phyloP scores from a whole-genome alignment of 2,888 invertebrate species.

The Xanthostigma xanthostigma region DNA sequence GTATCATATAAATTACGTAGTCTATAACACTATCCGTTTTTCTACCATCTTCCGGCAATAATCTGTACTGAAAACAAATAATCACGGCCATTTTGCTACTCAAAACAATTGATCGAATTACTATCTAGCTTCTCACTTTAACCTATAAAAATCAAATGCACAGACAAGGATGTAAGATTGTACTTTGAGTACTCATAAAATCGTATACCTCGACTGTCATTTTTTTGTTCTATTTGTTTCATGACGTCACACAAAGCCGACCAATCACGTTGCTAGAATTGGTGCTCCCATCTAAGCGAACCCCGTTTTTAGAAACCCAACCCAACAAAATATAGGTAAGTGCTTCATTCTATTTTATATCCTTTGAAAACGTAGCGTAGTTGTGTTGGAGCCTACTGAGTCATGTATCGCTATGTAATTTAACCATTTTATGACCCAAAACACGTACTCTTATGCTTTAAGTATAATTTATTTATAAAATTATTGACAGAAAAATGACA shows the following conservation, averaged over 20 bases:
- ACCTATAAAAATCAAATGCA: neutral
- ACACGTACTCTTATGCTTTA: no score
- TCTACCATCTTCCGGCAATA: no score
- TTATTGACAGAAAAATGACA: no score
- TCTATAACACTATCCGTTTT: no score
- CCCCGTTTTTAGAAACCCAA: slow-evolving; percentile 23
- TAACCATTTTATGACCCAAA: no score
- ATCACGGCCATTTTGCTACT: no score
- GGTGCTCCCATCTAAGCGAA: slow-evolving; percentile 28
- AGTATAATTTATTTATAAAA: no score
- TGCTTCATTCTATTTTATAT: slow-evolving; percentile 6
- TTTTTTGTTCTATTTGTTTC: slow-evolving; percentile 6
- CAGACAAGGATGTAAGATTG: neutral
- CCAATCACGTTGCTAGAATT: slow-evolving; percentile 28
- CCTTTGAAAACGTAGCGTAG: neutral
- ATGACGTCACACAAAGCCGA: slow-evolving; percentile 23
- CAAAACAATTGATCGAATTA: neutral
- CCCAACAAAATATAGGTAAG: slow-evolving; percentile 7
- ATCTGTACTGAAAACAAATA: no score
- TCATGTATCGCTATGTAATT: no score
- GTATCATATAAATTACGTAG: no score
- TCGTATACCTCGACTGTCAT: slow-evolving; percentile 1
- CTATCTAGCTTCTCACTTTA: neutral
- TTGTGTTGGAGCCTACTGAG: no score
- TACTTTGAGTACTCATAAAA: neutral